Conservation (phyloP, 2,113 vertebrate species). For the Pycnonotus jocosus region DNA sequence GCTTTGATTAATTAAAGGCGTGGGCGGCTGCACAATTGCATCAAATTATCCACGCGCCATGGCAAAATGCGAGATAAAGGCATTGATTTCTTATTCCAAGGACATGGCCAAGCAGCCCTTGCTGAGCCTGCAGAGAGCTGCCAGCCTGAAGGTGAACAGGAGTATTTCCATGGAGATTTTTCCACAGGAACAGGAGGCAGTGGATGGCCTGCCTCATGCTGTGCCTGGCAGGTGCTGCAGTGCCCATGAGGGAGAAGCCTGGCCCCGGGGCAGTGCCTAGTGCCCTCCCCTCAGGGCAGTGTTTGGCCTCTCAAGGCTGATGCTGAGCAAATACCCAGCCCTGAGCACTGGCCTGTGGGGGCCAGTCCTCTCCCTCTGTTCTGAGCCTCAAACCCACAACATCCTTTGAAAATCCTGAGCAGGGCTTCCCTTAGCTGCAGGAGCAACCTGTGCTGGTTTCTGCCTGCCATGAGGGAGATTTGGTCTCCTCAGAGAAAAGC, state of each 20-base stretch:
- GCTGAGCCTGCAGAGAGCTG: background rate
- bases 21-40: background rate
- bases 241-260: accelerated
- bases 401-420: background rate
- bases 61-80: background rate
- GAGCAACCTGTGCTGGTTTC: background rate
- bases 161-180: background rate
- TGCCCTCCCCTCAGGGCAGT: background rate
- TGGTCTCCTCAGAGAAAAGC: background rate
- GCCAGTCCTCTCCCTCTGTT: background rate
- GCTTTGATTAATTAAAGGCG: constrained; percentile 25
- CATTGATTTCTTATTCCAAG: background rate
- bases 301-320: background rate
- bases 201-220: accelerated
- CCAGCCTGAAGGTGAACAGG: background rate
- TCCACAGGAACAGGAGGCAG: background rate
- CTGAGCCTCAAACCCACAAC: background rate
- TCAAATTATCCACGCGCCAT: background rate
- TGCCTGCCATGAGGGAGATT: background rate
- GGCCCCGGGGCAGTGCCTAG: background rate
- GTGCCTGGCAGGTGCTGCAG: background rate
- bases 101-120: background rate
- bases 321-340: background rate
- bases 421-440: background rate
- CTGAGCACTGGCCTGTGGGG: accelerated